Percentiles rank a stretch among this genome's conserved stretches.
Conservation (phyloP, 2,888 invertebrate genomes). For the Leptopilina myrica region DNA sequence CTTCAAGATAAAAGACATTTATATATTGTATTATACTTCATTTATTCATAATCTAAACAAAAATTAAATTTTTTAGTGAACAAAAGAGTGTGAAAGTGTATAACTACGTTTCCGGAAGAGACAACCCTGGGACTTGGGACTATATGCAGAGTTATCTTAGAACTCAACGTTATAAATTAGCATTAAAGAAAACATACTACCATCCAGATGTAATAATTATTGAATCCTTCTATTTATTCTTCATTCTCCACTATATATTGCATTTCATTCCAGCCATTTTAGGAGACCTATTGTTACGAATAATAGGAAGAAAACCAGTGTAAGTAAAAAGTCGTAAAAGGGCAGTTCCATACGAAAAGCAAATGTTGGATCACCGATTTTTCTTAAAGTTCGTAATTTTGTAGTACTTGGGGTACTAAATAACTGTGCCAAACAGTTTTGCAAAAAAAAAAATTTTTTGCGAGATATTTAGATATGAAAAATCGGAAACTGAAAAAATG, state of each 20-base stretch:
- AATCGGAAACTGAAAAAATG: no score
- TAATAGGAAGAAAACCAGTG: background rate
- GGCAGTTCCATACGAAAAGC: no score
- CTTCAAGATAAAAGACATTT: no score
- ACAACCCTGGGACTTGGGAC: constrained; percentile 89
- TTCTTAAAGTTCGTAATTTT: no score
- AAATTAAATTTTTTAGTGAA: background rate
- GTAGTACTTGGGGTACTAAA: no score
- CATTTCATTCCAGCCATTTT: constrained; percentile 7
- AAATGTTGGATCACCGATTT: no score
- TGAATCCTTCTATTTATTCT: constrained; percentile 72
- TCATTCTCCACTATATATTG: constrained; percentile 59
- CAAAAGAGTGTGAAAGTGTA: background rate
- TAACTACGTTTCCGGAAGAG: constrained; percentile 77
- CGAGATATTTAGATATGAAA: no score
- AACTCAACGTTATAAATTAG: background rate
- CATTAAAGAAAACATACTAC: background rate
- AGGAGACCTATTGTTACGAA: background rate
- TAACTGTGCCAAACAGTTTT: no score
- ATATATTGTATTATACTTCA: no score
- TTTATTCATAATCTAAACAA: no score
- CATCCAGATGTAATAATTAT: background rate
- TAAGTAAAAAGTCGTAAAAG: background rate
- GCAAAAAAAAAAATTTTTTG: no score
- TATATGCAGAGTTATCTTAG: constrained; percentile 77